Evolutionary conservation across 2,113 vertebrate species (phyloP).

Genomic region (Crotophaga sulcirostris): DNA sequence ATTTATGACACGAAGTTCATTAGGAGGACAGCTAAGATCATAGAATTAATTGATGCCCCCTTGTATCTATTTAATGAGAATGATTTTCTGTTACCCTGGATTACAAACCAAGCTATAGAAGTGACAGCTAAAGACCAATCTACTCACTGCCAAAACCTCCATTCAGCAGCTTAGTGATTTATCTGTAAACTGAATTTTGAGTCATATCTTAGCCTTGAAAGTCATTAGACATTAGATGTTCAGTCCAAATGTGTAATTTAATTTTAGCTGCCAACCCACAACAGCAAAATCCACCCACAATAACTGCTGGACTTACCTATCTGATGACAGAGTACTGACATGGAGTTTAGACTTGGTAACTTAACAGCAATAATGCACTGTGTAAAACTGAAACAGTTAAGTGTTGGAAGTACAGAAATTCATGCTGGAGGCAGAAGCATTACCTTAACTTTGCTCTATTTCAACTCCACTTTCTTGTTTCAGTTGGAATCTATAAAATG

Average conservation of each 20-base stretch:
- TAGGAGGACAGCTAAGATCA: conserved; percentile 57
- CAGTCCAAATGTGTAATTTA: conserved; percentile 9
- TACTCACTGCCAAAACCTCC: conserved; percentile 34
- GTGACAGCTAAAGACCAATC: conserved; percentile 67
- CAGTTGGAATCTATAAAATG: neutral
- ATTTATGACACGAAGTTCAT: conserved; percentile 70
- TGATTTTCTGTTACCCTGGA: conserved; percentile 70
- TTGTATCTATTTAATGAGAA: conserved; percentile 67
- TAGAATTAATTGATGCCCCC: conserved; percentile 65
- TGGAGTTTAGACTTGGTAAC: neutral
- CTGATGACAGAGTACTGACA: neutral
- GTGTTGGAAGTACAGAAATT: neutral
- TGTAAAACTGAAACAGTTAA: neutral
- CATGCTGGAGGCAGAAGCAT: neutral
- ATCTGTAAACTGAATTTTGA: conserved; percentile 60
- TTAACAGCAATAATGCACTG: rapidly evolving
- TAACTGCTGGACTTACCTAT: neutral
- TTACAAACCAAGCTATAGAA: conserved; percentile 44
- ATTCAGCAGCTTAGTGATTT: conserved; percentile 18
- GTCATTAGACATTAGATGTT: conserved; percentile 31
- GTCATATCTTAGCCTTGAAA: conserved; percentile 39
- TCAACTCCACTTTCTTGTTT: neutral
- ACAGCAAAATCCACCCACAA: neutral
- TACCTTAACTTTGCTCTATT: neutral
- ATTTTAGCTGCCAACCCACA: neutral